phyloP scores from a whole-genome alignment of 2,888 invertebrate genomes.

The Pachycephus smyrnensis region DNA sequence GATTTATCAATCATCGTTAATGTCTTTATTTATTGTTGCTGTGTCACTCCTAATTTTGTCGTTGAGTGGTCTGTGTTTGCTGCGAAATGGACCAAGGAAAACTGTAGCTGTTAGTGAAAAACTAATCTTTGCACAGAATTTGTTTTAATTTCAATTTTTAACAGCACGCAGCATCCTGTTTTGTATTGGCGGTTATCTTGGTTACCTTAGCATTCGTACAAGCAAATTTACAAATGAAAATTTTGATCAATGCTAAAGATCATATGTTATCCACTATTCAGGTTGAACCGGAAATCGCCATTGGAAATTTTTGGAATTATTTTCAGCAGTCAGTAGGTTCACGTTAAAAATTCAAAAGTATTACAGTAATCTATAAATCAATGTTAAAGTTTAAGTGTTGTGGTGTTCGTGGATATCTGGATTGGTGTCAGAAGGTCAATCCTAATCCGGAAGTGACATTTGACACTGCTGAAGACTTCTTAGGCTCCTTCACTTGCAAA shows the following conservation, averaged over 20 bases:
- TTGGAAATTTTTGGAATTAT: conserved; percentile 29
- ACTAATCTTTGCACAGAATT: neutral
- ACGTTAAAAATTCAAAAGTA: neutral
- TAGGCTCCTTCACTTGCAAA: conserved; percentile 32
- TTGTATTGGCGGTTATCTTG: conserved; percentile 25
- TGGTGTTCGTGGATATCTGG: conserved; percentile 31
- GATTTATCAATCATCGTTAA: conserved; percentile 19
- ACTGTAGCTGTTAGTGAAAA: conserved; percentile 20
- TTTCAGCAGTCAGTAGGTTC: conserved; percentile 31
- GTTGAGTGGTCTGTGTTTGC: conserved; percentile 23
- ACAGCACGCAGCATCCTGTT: conserved; percentile 18
- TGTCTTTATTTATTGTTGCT: conserved; percentile 25
- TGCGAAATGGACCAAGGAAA: conserved; percentile 15
- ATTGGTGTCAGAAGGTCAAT: conserved; percentile 35
- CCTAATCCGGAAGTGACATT: conserved; percentile 1
- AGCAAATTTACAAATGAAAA: conserved; percentile 21
- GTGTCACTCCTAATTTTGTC: conserved; percentile 24
- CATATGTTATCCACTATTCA: conserved; percentile 30
- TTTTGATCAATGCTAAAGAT: conserved; percentile 23
- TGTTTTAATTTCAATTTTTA: neutral
- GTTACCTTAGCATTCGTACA: conserved; percentile 32
- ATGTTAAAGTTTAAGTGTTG: conserved; percentile 36
- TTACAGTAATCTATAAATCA: neutral
- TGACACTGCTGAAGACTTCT: conserved; percentile 21
- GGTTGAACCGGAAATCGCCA: conserved; percentile 1